Evolutionary conservation across 2,888 invertebrate genomes (phyloP).

Genomic region (Cosmia pyralina): DNA sequence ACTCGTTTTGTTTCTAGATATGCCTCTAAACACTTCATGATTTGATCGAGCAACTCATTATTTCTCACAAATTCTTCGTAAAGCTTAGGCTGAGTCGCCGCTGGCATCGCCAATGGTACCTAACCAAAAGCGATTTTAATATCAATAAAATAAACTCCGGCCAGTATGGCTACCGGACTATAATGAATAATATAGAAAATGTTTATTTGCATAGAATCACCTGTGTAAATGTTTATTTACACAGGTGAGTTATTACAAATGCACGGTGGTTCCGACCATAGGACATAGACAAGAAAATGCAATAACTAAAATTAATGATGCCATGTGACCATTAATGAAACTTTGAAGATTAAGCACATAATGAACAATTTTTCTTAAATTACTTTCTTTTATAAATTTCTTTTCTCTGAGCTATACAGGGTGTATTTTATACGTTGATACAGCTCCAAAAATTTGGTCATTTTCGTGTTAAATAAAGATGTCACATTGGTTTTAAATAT

Average conservation of each 20-base stretch:
- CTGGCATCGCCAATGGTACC: slow-evolving; percentile 95
- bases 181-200: neutral
- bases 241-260: neutral
- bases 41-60: slow-evolving; percentile 95
- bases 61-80: slow-evolving; percentile 93
- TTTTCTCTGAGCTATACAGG: neutral
- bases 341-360: neutral
- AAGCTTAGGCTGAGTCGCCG: slow-evolving; percentile 93
- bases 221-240: too few relatives aligned
- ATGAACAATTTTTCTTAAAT: too few relatives aligned
- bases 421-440: neutral
- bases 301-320: neutral
- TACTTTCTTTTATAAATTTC: too few relatives aligned
- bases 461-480: neutral
- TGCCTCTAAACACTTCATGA: slow-evolving; percentile 97
- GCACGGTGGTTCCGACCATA: neutral
- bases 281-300: neutral
- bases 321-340: neutral
- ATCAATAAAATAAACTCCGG: neutral
- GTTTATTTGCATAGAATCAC: neutral
- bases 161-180: neutral
- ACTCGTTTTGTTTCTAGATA: slow-evolving; percentile 97
- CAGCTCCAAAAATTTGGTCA: neutral
- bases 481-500: neutral
- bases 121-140: neutral